A percentile compares a stretch with the other conserved stretches of the same genome.
phyloP scores from a whole-genome alignment of 2,797 vertebrate genomes.

The Ctenopoma multispine region DNA sequence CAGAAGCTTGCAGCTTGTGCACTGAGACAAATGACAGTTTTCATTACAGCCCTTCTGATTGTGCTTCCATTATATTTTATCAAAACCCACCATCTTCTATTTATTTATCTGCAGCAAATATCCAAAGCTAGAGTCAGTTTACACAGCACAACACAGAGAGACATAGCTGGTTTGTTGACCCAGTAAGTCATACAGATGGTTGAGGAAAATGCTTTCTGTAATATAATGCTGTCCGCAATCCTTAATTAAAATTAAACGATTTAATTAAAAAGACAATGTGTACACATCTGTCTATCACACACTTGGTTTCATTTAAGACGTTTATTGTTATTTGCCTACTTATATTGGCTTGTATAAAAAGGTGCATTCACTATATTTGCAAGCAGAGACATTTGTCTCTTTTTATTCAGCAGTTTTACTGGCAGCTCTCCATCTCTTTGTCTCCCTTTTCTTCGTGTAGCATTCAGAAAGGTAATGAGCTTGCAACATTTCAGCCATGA shows the following conservation, averaged over 20 bases:
- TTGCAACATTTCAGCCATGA: slow-evolving; percentile 38
- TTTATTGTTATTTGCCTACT: slow-evolving; percentile 4
- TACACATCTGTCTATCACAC: background rate
- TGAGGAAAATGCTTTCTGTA: slow-evolving; percentile 16
- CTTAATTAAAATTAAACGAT: background rate
- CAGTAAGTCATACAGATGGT: slow-evolving; percentile 12
- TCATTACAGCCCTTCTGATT: slow-evolving; percentile 37
- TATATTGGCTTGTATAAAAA: slow-evolving; percentile 17
- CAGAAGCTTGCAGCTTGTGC: slow-evolving; percentile 19
- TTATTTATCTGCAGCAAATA: slow-evolving; percentile 45
- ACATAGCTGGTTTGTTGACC: slow-evolving; percentile 30
- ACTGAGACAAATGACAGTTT: slow-evolving; percentile 42
- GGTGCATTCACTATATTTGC: slow-evolving; percentile 23
- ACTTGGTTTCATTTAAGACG: slow-evolving; percentile 1
- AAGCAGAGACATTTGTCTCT: slow-evolving; percentile 22
- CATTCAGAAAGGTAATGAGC: slow-evolving; percentile 34
- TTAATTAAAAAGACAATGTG: background rate
- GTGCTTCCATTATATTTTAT: slow-evolving; percentile 51
- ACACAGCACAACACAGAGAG: slow-evolving; percentile 20
- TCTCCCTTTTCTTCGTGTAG: slow-evolving; percentile 18
- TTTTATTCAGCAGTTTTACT: slow-evolving; percentile 25
- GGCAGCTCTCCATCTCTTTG: slow-evolving; percentile 34
- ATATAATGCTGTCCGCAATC: slow-evolving; percentile 7
- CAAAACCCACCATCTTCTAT: slow-evolving; percentile 32
- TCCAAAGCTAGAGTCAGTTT: slow-evolving; percentile 27